Evolutionary conservation across 1,140 invertebrate species (phyloP).

Genomic region (Drosophila kohkoa): DNA sequence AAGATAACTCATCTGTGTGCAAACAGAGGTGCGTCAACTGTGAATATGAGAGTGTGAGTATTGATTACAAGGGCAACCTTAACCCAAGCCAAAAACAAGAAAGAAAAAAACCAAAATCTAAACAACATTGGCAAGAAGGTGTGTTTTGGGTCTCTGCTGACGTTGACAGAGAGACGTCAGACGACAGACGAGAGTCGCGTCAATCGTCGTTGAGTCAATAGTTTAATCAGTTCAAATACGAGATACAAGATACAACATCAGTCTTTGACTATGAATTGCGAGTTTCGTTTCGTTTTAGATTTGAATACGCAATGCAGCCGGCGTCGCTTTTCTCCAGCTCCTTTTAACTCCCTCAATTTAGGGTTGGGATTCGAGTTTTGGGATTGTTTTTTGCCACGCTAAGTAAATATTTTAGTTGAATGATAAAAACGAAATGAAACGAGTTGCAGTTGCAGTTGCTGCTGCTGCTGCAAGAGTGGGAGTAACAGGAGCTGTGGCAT

Average conservation of each 20-base stretch:
- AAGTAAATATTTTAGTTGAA: conserved; percentile 72
- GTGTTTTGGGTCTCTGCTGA: conserved; percentile 39
- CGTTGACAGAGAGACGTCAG: conserved; percentile 16
- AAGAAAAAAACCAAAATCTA: conserved; percentile 6
- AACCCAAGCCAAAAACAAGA: conserved; percentile 19
- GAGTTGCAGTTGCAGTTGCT: not conserved
- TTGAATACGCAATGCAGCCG: conserved; percentile 61
- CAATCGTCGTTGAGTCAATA: conserved; percentile 69
- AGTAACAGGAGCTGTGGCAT: not conserved
- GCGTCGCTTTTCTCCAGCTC: not conserved
- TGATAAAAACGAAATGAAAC: conserved; percentile 59
- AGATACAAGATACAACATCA: conserved; percentile 58
- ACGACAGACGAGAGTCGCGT: conserved; percentile 20
- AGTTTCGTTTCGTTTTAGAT: conserved; percentile 47
- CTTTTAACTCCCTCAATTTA: conserved; percentile 40
- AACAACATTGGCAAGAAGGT: conserved; percentile 61
- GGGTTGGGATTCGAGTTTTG: conserved; percentile 10
- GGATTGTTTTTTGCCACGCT: conserved; percentile 34
- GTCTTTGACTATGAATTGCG: conserved; percentile 18
- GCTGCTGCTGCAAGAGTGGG: not conserved
- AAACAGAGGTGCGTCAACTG: conserved; percentile 42
- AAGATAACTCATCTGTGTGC: conserved; percentile 45
- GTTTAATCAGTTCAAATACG: conserved; percentile 79
- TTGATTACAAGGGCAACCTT: conserved; percentile 55
- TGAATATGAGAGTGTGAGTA: conserved; percentile 30